Evolutionary conservation across 2,888 invertebrate species (phyloP).

Genomic region (Brachypalpus laphriformis): DNA sequence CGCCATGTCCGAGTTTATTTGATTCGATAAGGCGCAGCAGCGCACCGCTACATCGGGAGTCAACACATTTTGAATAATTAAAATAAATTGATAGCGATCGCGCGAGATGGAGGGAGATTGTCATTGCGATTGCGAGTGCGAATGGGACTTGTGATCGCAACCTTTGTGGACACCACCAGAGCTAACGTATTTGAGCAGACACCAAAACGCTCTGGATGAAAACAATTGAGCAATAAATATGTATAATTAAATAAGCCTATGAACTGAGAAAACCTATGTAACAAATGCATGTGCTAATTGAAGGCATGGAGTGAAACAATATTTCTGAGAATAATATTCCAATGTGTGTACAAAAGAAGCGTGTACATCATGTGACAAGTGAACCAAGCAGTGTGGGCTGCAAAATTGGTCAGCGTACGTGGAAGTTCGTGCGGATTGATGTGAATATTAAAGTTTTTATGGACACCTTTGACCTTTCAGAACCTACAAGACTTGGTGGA

Average conservation of each 20-base stretch:
- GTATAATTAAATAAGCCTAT: constrained; percentile 4
- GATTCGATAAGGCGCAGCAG: constrained; percentile 52
- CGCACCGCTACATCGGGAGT: constrained; percentile 10
- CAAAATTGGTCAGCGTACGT: too few relatives aligned
- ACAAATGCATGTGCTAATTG: constrained; percentile 19
- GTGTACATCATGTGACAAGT: not conserved
- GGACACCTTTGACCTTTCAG: too few relatives aligned
- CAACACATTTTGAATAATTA: constrained; percentile 68
- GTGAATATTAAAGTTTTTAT: too few relatives aligned
- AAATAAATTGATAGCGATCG: constrained; percentile 66
- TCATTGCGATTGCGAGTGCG: constrained; percentile 11
- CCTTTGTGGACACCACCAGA: constrained; percentile 7
- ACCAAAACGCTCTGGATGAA: not conserved
- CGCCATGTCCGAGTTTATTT: constrained; percentile 42
- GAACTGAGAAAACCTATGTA: not conserved
- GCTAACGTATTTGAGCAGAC: not conserved
- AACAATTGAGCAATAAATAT: constrained; percentile 23
- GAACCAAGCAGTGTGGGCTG: not conserved
- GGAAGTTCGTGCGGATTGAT: too few relatives aligned
- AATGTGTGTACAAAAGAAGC: not conserved
- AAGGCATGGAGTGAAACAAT: not conserved
- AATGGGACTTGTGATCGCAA: constrained; percentile 43
- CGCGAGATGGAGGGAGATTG: constrained; percentile 28
- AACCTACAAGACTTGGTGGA: too few relatives aligned
- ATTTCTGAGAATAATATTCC: not conserved